Base-by-base conservation (phyloP, 1,140 invertebrate species). In the Pissodes strobi region DNA sequence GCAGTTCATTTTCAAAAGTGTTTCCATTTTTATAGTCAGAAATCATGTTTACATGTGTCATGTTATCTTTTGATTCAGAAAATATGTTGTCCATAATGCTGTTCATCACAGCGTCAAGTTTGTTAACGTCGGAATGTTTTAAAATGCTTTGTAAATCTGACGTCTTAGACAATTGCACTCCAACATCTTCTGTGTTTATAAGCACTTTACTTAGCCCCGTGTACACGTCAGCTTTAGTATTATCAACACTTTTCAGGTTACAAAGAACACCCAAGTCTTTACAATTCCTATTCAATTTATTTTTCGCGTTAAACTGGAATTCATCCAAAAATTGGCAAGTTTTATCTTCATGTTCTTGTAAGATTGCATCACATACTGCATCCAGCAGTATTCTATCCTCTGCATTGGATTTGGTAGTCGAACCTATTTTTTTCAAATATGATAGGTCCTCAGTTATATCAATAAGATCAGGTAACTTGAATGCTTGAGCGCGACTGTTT, bases 341-440 rank as follows among this genome's bases (percentile, higher is more conserved):
- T 2, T 38, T 60, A 13, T 51, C 49, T 19, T 53, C 48, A 22
- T 64, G 51, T 23, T 64, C 61, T 41, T 51, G 48, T 13, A 64
- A 30, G 3, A 64, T 64, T 5, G 52, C 61, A 34, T 64, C 52
- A 25, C 61, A 64, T 15, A 64, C 43, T 3, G 61, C 61, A 27
- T 64, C 61, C 18, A 64, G 19, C 2, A 64, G 2, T 9, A 64
- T 8, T 17, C 61, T 34, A 23, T 46, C 27, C 19, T 64, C 61
- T 12, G 23, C 18, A 22, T 43, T 22, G 2, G 61, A 48, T 13
- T 48, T 46, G 1, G 12, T 21, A 2, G 13, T 10, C 6, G 25
- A 5, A 10, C 25, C 21, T 6, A 45, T 25, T 52, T 39, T 46
- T 15, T 52, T 52, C 18, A 53, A 10, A 52, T 30, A 52, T n/a